A percentile compares a stretch with the other conserved stretches of the same genome.
phyloP scores from a whole-genome alignment of 2,888 invertebrate genomes.

The Margaritifera margaritifera region DNA sequence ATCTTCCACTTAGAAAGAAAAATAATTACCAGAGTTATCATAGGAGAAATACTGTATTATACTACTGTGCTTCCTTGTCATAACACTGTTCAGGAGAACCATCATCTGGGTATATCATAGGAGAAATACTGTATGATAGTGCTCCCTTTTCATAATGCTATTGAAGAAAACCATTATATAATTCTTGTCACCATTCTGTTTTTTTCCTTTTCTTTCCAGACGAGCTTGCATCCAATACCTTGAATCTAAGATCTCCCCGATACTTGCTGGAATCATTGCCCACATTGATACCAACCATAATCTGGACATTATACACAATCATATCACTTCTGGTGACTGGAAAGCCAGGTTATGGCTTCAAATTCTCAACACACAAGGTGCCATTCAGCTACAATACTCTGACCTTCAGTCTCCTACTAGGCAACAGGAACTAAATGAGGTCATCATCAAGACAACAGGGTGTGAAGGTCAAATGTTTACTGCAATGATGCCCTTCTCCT shows the following conservation, averaged over 20 bases:
- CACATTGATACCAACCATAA: constrained; percentile 62
- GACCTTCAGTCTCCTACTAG: constrained; percentile 42
- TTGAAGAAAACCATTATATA: no score
- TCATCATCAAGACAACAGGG: constrained; percentile 49
- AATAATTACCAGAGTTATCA: no score
- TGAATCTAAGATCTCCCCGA: constrained; percentile 57
- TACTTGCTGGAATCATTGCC: constrained; percentile 63
- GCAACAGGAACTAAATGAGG: constrained; percentile 48
- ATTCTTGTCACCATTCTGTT: no score
- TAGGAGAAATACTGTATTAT: no score
- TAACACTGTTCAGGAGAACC: no score
- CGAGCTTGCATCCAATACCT: constrained; percentile 52
- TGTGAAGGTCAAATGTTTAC: constrained; percentile 39
- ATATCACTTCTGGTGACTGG: constrained; percentile 32
- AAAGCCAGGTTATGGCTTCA: constrained; percentile 51
- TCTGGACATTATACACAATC: constrained; percentile 48
- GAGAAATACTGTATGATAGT: no score
- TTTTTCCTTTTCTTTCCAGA: constrained; percentile 32
- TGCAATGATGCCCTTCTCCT: constrained; percentile 61
- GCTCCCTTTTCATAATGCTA: no score
- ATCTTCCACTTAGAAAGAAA: no score
- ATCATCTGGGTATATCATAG: no score
- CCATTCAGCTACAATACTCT: constrained; percentile 40
- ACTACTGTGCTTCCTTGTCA: no score
- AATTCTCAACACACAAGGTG: constrained; percentile 43